Percentiles rank a stretch among this genome's conserved stretches.
These are phyloP conservation scores for Pandemis corylana DNA, from an alignment of 2,888 invertebrate species.

Conservation along the genomic window DNA sequence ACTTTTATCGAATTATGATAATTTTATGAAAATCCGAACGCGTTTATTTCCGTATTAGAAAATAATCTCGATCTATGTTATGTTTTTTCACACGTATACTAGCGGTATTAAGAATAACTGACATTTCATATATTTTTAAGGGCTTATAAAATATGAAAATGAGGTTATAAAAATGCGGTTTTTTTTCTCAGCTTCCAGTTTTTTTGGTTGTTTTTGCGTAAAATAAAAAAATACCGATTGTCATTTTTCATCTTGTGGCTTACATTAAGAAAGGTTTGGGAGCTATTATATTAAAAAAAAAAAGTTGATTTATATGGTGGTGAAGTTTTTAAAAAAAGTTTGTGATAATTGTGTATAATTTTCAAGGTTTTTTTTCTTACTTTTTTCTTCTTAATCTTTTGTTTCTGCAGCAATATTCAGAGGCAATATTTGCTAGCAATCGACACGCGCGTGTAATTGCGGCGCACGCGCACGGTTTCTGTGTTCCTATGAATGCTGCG, in stretches of 20 bases:
- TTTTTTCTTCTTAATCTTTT: no score
- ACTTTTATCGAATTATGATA: conserved; percentile 19
- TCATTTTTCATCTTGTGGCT: no score
- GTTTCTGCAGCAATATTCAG: not conserved
- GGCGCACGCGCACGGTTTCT: conserved; percentile 48
- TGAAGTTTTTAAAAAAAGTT: not conserved
- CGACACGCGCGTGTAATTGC: conserved; percentile 46
- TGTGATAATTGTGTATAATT: not conserved
- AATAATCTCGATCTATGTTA: not conserved
- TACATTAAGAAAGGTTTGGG: no score
- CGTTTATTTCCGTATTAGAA: not conserved
- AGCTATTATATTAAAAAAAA: no score
- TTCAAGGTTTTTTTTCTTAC: no score
- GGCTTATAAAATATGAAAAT: no score
- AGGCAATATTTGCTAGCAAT: conserved; percentile 26
- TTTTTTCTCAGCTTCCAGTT: no score
- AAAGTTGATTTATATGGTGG: no score
- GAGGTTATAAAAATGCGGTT: no score
- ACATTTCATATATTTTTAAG: no score
- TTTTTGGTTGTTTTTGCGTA: no score
- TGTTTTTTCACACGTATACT: not conserved
- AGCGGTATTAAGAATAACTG: not conserved
- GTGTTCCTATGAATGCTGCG: conserved; percentile 42
- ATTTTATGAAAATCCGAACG: conserved; percentile 10
- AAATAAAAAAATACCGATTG: no score